Evolutionary conservation across 1,140 invertebrate species (phyloP).

Genomic region (Sinonovacula constricta): DNA sequence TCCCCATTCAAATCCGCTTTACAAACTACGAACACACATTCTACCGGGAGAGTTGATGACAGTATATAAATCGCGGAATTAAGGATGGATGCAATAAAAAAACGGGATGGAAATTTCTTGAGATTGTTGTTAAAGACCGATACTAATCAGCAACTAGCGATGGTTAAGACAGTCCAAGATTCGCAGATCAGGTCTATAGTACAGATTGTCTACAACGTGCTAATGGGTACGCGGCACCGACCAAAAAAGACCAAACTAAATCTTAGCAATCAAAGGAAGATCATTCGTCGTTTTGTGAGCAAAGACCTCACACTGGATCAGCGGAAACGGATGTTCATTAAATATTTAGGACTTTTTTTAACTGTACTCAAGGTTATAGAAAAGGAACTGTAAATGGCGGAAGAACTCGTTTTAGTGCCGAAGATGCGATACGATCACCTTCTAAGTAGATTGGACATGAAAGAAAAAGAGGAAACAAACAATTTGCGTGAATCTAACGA

Average conservation of each 20-base stretch:
- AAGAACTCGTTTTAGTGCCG: too few species aligned
- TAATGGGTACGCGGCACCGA: not conserved
- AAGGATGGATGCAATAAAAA: not conserved
- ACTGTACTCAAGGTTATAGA: not conserved
- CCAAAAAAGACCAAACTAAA: not conserved
- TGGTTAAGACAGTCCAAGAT: not conserved
- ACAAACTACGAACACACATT: constrained; percentile 14
- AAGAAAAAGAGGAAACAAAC: too few species aligned
- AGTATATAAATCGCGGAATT: not conserved
- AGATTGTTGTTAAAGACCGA: not conserved
- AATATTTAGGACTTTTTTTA: not conserved
- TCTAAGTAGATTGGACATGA: too few species aligned
- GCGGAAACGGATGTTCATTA: not conserved
- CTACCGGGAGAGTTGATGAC: constrained; percentile 15
- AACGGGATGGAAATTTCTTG: not conserved
- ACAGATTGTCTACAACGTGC: not conserved
- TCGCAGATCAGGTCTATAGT: not conserved
- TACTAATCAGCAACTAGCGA: not conserved
- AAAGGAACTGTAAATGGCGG: too few species aligned
- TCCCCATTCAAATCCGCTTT: constrained; percentile 4
- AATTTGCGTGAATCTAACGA: too few species aligned
- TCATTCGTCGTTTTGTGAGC: not conserved
- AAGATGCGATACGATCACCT: too few species aligned
- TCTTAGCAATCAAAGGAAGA: not conserved
- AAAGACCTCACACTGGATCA: not conserved